Conservation (phyloP, 1,140 invertebrate genomes). For the Sycobia sp. region DNA sequence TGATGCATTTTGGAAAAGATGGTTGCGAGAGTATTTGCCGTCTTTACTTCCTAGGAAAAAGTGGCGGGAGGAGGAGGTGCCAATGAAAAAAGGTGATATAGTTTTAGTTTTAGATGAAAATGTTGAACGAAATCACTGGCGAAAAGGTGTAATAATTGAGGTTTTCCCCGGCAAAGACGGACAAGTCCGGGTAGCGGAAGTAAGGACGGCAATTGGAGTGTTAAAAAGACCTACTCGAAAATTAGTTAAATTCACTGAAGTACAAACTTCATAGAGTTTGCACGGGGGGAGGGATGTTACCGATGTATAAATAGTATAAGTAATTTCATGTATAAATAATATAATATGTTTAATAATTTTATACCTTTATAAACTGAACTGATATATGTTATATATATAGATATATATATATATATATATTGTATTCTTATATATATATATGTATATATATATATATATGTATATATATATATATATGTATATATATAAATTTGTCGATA, state of each 20-base stretch:
- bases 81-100: background rate
- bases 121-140: background rate
- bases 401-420: no score
- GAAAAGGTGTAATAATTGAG: background rate
- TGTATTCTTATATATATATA: background rate
- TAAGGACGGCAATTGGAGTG: background rate
- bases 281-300: no score
- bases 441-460: background rate
- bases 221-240: background rate
- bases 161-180: background rate
- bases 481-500: no score
- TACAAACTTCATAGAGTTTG: no score
- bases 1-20: constrained; percentile 15
- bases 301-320: background rate
- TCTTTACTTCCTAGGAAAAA: background rate
- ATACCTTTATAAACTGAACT: no score
- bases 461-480: no score
- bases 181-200: background rate
- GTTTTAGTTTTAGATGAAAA: background rate
- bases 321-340: no score
- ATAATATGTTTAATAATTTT: no score
- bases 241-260: no score
- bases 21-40: constrained; percentile 12
- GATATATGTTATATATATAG: no score
- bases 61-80: background rate